Evolutionary conservation across 1,140 invertebrate species (phyloP), one percentile per base, ranked within the genome.

Genomic region (Cydia splendana): DNA sequence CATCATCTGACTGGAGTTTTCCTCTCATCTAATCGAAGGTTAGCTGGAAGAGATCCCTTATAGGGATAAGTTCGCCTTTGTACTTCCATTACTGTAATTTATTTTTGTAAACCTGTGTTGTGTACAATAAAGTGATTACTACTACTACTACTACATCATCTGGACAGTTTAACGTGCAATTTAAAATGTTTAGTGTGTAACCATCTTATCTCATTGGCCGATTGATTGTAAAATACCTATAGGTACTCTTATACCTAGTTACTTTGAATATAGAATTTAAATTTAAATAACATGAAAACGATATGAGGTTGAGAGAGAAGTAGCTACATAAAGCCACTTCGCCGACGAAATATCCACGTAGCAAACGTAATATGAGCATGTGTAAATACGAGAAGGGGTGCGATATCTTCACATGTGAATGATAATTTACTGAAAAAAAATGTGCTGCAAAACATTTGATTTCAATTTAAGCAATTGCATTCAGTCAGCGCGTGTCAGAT

Each of bases 81-180:
- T n/a, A n/a, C n/a, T n/a, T n/a, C n/a, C n/a, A n/a, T n/a, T n/a
- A n/a, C n/a, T n/a, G n/a, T n/a, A n/a, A n/a, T n/a, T n/a, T n/a
- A n/a, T n/a, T n/a, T n/a, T n/a, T n/a, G n/a, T n/a, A n/a, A n/a
- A n/a, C n/a, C n/a, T n/a, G n/a, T n/a, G n/a, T n/a, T n/a, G n/a
- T n/a, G n/a, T n/a, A n/a, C n/a, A n/a, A n/a, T n/a, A n/a, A n/a
- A n/a, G n/a, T n/a, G n/a, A n/a, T n/a, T n/a, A n/a, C n/a, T n/a
- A n/a, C n/a, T n/a, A n/a, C n/a, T n/a, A n/a, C n/a, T n/a, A n/a
- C n/a, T n/a, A n/a, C n/a, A n/a, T 34, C 13, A 69, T 69, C 65
- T 69, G 13, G 65, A 69, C 65, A 69, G 28, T 69, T 69, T 69
- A 34, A 69, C 65, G 15, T 69, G 30, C 28, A 30, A 38, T 65